A percentile compares a stretch with the other conserved stretches of the same genome.
These are phyloP conservation scores for Hemaris fuciformis DNA, from an alignment of 2,888 invertebrate species.

Conservation along the genomic window DNA sequence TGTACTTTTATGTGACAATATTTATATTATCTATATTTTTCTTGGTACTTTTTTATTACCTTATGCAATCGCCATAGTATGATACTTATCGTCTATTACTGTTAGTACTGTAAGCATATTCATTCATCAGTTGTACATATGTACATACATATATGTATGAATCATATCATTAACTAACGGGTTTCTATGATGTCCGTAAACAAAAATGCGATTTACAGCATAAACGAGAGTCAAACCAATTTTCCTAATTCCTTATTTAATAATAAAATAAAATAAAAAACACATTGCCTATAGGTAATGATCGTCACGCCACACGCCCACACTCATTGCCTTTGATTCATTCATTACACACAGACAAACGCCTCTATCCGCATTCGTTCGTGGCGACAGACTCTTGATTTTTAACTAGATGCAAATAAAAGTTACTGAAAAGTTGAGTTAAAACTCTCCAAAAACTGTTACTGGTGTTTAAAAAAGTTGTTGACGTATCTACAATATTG, in stretches of 20 bases:
- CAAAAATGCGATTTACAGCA: not conserved
- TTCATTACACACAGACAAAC: constrained; percentile 28
- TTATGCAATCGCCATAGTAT: no score
- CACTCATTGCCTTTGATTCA: constrained; percentile 21
- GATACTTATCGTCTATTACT: no score
- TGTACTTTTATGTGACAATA: not conserved
- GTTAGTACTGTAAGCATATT: no score
- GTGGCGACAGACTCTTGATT: constrained; percentile 23
- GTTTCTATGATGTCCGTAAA: not conserved
- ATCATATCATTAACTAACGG: not conserved
- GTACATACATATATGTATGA: not conserved
- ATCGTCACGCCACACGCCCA: constrained; percentile 33
- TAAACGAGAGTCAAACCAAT: not conserved
- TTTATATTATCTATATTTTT: not conserved
- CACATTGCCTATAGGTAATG: constrained; percentile 12
- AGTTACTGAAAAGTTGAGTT: not conserved
- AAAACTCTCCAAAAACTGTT: not conserved
- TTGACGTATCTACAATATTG: not conserved
- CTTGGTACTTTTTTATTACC: no score
- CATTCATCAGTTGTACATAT: no score
- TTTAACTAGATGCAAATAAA: not conserved
- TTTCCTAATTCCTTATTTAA: not conserved
- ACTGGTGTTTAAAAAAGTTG: not conserved
- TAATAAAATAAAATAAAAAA: not conserved
- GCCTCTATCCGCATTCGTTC: constrained; percentile 29